These are phyloP conservation scores for Noctua pronuba DNA, from an alignment of 2,888 invertebrate genomes.

Conservation along the genomic window DNA sequence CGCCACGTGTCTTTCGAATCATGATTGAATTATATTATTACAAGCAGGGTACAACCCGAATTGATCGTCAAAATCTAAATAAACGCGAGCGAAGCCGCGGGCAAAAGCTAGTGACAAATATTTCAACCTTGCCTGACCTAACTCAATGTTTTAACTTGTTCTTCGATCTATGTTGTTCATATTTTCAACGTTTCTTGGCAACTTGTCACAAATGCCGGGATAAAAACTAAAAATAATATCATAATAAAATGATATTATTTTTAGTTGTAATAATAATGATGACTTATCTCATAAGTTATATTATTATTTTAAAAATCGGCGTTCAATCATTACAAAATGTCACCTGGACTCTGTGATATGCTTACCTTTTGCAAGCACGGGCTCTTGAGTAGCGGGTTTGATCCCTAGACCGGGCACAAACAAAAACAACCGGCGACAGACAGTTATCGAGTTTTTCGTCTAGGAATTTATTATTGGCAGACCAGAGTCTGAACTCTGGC, in stretches of 20 bases:
- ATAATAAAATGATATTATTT: not conserved
- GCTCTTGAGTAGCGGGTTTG: not conserved
- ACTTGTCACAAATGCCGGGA: not conserved
- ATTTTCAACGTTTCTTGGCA: not conserved
- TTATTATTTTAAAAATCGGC: not conserved
- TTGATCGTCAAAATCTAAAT: too few relatives aligned
- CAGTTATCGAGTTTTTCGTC: too few relatives aligned
- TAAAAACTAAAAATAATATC: not conserved
- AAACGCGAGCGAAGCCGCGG: too few relatives aligned
- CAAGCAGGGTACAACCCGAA: too few relatives aligned
- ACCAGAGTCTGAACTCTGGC: too few relatives aligned
- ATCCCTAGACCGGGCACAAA: not conserved
- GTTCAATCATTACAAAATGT: not conserved
- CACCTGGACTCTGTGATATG: not conserved
- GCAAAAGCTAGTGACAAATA: not conserved
- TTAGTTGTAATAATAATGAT: not conserved
- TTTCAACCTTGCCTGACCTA: not conserved
- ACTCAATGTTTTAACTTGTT: not conserved
- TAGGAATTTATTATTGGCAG: too few relatives aligned
- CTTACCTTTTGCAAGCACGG: not conserved
- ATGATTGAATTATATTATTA: too few relatives aligned
- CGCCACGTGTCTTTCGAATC: too few relatives aligned
- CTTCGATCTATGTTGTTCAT: not conserved
- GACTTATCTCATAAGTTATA: too few relatives aligned
- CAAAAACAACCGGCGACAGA: not conserved